Evolutionary conservation across 2,113 vertebrate genomes (phyloP), one percentile per base, ranked within the genome.

Genomic region (Vicugna pacos): DNA sequence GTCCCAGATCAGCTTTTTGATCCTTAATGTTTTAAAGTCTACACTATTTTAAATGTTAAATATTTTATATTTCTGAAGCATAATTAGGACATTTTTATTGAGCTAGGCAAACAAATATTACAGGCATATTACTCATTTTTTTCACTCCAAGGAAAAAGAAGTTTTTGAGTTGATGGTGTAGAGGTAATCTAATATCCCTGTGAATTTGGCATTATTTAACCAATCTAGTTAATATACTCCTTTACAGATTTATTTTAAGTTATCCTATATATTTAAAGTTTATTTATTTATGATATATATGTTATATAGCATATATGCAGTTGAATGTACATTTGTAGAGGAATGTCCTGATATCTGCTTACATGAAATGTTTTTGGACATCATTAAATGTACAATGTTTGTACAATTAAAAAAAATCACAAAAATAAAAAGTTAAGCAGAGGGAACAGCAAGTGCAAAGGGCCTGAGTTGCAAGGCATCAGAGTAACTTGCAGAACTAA

Each of bases 51-150:
- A 93, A 97, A 65, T 56, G 14, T 11, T 62, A 32, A 87, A 38
- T 93, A 88, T 89, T 96, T 92, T 80, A 89, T 62, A 62, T 58
- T 72, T 73, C 4, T 86, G 19, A 89, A 95, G 67, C 16, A 67
- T 85, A 73, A 30, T 17, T 28, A 50, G 22, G 54, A 48, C 26
- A 19, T 89, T 84, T 92, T 89, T 70, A 93, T 77, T 72, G 56
- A 77, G 30, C 16, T 82, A 82, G 77, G 30, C 76, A 88, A 92
- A 72, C 5, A 86, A 93, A n/a, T 26, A 65, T 30, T 54, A 70
- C 65, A 65, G 89, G 9, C 2, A 65, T 5, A 95, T 60, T 22
- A 79, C 6, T 13, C 20, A 69, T 84, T 93, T 87, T 94, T 24
- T 73, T 48, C 89, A 52, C 13, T 64, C 4, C 65, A 87, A 77